These are phyloP conservation scores for Hypocryptadius cinnamomeus DNA, from an alignment of 2,113 vertebrate species.

Conservation along the genomic window DNA sequence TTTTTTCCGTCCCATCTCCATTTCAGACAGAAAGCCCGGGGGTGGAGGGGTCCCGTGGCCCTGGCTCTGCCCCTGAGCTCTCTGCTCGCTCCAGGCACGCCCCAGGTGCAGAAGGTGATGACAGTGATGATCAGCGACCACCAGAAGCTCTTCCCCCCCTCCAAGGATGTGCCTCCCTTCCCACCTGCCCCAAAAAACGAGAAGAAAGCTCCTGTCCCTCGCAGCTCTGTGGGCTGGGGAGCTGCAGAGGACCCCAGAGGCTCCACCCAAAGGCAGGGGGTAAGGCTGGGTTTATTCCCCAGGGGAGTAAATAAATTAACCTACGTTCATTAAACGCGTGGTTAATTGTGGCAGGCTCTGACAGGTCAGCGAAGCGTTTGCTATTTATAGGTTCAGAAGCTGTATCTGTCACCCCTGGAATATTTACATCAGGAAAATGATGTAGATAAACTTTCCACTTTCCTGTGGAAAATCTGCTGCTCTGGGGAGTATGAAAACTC, in stretches of 20 bases:
- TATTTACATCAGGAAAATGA: not conserved
- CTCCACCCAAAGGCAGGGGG: not conserved
- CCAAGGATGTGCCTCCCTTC: constrained; percentile 74
- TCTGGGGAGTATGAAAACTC: not conserved
- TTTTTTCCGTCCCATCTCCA: not conserved
- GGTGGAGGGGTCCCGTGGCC: accelerated
- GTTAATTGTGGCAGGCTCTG: not conserved
- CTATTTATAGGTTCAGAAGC: not conserved
- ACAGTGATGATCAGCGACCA: constrained; percentile 92
- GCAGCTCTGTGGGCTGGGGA: constrained; percentile 93
- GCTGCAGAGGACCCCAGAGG: constrained; percentile 69
- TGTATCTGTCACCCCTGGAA: not conserved
- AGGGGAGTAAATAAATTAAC: not conserved
- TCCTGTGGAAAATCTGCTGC: not conserved
- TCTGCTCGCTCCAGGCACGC: constrained; percentile 76
- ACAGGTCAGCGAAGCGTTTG: not conserved
- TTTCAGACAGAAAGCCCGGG: not conserved
- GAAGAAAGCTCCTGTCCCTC: constrained; percentile 72
- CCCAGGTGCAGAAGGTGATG: constrained; percentile 94
- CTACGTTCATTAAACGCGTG: accelerated
- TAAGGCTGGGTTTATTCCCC: not conserved
- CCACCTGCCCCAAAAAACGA: constrained; percentile 58
- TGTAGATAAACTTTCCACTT: not conserved
- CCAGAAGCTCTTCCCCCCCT: constrained; percentile 80
- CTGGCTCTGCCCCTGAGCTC: not conserved